Evolutionary conservation across 1,140 invertebrate genomes (phyloP).

Genomic region (Muscidifurax raptorellus): DNA sequence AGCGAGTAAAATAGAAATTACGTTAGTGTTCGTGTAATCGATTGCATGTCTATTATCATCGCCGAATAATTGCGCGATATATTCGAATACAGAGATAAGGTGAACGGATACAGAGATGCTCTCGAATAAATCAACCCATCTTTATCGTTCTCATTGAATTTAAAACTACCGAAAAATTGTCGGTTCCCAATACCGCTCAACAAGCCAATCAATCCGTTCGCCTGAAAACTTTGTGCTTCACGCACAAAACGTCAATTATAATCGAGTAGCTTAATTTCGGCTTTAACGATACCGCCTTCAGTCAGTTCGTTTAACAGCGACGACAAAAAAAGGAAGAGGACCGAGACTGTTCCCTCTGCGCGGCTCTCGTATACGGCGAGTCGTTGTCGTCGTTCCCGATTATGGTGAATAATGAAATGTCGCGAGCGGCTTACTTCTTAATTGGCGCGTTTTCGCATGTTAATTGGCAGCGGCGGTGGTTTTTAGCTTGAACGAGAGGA

Average conservation of each 20-base stretch:
- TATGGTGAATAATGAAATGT: constrained; percentile 33
- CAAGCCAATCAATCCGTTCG: not conserved
- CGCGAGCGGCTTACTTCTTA: constrained; percentile 26
- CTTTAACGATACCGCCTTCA: constrained; percentile 63
- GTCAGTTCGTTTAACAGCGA: constrained; percentile 50
- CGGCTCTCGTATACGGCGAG: not conserved
- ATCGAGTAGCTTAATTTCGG: constrained; percentile 49
- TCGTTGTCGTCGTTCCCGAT: constrained; percentile 1
- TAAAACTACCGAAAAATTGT: not conserved
- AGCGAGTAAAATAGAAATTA: not conserved
- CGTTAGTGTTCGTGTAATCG: not conserved
- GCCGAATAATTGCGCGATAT: too few relatives aligned
- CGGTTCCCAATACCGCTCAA: not conserved
- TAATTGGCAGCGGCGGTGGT: constrained; percentile 27
- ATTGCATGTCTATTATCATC: not conserved
- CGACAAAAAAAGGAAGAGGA: not conserved
- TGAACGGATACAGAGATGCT: not conserved
- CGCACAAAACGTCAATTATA: not conserved
- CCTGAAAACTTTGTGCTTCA: not conserved
- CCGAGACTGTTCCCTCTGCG: not conserved
- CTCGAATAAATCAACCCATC: not conserved
- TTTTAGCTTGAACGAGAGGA: not conserved
- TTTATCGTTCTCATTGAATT: not conserved
- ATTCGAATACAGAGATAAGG: not conserved
- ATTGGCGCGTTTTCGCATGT: constrained; percentile 26